These are phyloP conservation scores for Bombus consobrinus DNA, from an alignment of 1,140 invertebrate species.

Conservation along the genomic window DNA sequence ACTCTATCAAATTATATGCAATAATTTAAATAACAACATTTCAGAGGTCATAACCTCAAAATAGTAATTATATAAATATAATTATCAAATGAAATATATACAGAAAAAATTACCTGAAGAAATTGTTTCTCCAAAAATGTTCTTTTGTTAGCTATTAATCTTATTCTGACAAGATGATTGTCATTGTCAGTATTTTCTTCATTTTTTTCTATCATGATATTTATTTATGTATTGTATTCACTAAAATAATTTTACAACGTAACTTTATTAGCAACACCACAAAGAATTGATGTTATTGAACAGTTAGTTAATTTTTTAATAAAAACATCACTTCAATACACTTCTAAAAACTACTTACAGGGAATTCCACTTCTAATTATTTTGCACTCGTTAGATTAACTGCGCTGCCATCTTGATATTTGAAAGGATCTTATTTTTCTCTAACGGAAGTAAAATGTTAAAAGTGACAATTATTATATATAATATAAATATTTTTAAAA, in stretches of 20 bases:
- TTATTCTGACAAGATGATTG: constrained; percentile 69
- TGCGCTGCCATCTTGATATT: constrained; percentile 18
- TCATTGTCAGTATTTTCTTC: constrained; percentile 59
- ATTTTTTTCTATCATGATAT: constrained; percentile 74
- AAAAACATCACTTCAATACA: not conserved
- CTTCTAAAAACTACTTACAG: constrained; percentile 4
- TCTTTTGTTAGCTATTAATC: constrained; percentile 75
- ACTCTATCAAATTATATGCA: not conserved
- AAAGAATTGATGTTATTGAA: not conserved
- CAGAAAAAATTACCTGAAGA: constrained; percentile 68
- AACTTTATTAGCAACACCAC: not conserved
- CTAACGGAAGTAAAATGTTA: not conserved
- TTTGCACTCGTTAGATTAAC: constrained; percentile 32
- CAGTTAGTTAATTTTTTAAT: not conserved
- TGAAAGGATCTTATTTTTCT: not conserved
- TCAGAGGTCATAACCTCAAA: constrained; percentile 12
- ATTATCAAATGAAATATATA: not conserved
- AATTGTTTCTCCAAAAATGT: constrained; percentile 71
- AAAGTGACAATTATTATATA: not conserved
- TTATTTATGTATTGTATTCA: constrained; percentile 3
- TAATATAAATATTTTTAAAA: not conserved
- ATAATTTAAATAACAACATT: not conserved
- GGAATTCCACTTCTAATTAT: constrained; percentile 13
- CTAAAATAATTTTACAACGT: not conserved
- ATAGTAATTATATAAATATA: not conserved